A percentile compares a stretch with the other conserved stretches of the same genome.
Conservation (phyloP, 30 jellyfish, hydroid and myxozoan species). For the Haliclystus octoradiatus region DNA sequence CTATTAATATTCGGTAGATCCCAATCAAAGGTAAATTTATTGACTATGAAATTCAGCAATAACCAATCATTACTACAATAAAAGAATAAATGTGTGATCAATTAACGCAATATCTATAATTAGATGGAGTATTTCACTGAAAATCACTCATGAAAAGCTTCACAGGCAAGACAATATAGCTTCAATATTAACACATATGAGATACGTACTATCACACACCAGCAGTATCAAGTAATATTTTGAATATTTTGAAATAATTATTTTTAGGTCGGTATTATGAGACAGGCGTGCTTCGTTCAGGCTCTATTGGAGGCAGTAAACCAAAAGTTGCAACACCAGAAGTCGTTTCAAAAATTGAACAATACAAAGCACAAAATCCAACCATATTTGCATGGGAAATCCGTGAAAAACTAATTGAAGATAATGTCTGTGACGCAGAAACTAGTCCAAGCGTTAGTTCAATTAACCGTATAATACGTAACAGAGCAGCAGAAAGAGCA, state of each 20-base stretch:
- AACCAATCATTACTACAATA: too few relatives aligned
- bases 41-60: too few relatives aligned
- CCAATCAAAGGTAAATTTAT: too few relatives aligned
- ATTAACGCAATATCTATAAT: too few relatives aligned
- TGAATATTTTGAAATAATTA: neutral
- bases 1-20: too few relatives aligned
- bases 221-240: neutral
- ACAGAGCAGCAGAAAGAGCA: slow-evolving; percentile 90
- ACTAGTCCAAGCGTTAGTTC: slow-evolving; percentile 97
- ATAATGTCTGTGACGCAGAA: slow-evolving; percentile 46
- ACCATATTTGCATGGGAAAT: slow-evolving; percentile 99
- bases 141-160: too few relatives aligned
- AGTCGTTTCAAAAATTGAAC: slow-evolving; percentile 78
- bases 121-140: neutral
- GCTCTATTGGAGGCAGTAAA: slow-evolving; percentile 90
- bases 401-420: slow-evolving; percentile 77
- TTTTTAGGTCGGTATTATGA: slow-evolving; percentile 38
- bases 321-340: slow-evolving; percentile 99
- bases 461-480: slow-evolving; percentile 87
- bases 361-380: slow-evolving; percentile 63
- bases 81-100: too few relatives aligned
- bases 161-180: too few relatives aligned
- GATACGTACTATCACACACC: too few relatives aligned
- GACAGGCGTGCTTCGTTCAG: slow-evolving; percentile 27
- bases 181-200: too few relatives aligned